phyloP scores from a whole-genome alignment of 2,797 vertebrate species.

The Mareca penelope region DNA sequence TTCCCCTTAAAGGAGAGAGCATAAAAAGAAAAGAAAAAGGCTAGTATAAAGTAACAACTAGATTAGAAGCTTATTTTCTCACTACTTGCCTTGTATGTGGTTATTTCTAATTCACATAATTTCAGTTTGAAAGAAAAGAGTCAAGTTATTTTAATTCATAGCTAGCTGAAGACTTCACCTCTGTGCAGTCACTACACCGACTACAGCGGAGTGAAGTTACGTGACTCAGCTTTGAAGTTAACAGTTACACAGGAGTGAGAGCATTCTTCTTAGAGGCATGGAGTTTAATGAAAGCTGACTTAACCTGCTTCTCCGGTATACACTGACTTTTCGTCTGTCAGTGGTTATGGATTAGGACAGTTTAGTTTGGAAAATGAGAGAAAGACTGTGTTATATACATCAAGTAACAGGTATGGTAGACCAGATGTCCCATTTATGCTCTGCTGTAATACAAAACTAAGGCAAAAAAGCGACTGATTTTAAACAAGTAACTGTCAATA shows the following conservation, averaged over 20 bases:
- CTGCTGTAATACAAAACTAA: background rate
- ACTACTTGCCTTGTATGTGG: background rate
- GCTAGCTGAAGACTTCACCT: background rate
- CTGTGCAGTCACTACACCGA: background rate
- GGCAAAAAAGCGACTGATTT: background rate
- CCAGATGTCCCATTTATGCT: background rate
- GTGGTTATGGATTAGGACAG: background rate
- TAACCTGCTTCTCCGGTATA: background rate
- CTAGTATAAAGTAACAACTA: background rate
- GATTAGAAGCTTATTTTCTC: background rate
- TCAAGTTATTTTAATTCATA: background rate
- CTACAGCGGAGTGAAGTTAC: background rate
- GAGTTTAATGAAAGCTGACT: background rate
- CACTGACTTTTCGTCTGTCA: background rate
- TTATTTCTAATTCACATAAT: background rate
- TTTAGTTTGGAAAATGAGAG: background rate
- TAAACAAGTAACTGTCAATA: constrained; percentile 19
- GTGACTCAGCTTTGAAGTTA: background rate
- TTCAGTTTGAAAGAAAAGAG: background rate
- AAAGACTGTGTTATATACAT: background rate
- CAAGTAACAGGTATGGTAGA: background rate
- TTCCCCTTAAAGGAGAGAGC: background rate
- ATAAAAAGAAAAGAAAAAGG: background rate
- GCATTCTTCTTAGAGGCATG: background rate
- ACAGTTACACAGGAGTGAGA: background rate